Evolutionary conservation across 2,797 vertebrate genomes (phyloP), one percentile per base, ranked within the genome.

Genomic region (Columba guinea): DNA sequence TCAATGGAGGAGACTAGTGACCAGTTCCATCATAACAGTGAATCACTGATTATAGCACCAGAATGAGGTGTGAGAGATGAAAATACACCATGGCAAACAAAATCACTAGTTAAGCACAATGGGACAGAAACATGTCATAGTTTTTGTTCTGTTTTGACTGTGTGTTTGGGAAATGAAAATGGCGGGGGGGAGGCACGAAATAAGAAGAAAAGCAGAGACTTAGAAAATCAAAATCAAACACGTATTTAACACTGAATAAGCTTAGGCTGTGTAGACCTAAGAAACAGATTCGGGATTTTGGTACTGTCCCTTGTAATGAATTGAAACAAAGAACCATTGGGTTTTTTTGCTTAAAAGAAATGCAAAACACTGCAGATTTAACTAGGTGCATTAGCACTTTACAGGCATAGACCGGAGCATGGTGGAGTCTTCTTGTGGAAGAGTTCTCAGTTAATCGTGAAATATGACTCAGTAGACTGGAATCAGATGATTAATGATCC

Each of bases 191-290:
- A 79, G 41, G 11, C 37, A 39, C 37, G 41, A 41, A 44, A 44
- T 44, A 44, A 15, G 0, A 12, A 28, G 13, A 14, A 14, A 22
- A 69, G 51, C 3, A 65, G 13, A 71, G 20, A 64, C 21, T 8
- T 7, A 52, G 13, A 0, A 0, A 70, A 55, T 46, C 15, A 0
- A 0, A 70, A 55, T 46, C 15, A 60, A 77, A 64, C 23, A 80
- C 7, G 77, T 32, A 70, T 70, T 77, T 81, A n/a, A 62, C 37
- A 37, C 5, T 35, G 26, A 86, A 48, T 37, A 84, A 74, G 8
- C 11, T 35, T 0, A 0, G 27, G 4, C 5, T 52, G 5, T 39
- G 48, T 37, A 51, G 23, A 77, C 26, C 18, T 77, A 37, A 62
- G 49, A 59, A 92, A 28, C 3, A 28, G 6, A 26, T 56, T 71